phyloP scores from a whole-genome alignment of 2,113 vertebrate species.

The Illadopsis cleaveri region DNA sequence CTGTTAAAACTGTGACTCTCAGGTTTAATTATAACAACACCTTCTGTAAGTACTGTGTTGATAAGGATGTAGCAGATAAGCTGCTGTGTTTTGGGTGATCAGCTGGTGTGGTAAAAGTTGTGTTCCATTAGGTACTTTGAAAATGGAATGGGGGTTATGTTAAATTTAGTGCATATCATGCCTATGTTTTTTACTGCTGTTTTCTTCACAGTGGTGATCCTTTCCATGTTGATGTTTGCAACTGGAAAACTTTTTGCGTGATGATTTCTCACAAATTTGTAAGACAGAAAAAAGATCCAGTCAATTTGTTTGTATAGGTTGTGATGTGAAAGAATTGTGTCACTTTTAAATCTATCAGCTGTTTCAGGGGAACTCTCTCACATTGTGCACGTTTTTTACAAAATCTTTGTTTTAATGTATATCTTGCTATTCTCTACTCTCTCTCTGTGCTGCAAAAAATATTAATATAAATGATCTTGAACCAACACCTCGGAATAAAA shows the following conservation, averaged over 20 bases:
- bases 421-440: background rate
- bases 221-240: background rate
- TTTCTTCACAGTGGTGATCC: background rate
- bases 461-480: background rate
- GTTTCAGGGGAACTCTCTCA: background rate
- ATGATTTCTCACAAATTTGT: background rate
- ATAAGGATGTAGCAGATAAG: background rate
- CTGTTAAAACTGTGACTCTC: background rate
- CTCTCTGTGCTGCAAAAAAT: background rate
- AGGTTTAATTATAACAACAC: background rate
- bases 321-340: background rate
- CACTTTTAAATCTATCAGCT: background rate
- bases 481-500: background rate
- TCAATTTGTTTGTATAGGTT: background rate
- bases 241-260: background rate
- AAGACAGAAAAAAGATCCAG: background rate
- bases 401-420: background rate
- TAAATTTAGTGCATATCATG: background rate
- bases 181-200: background rate
- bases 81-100: background rate
- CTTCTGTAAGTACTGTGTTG: background rate
- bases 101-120: background rate
- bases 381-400: background rate
- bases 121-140: background rate
- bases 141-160: background rate